Evolutionary conservation across 1,140 invertebrate genomes (phyloP).

Genomic region (Apis dorsata): DNA sequence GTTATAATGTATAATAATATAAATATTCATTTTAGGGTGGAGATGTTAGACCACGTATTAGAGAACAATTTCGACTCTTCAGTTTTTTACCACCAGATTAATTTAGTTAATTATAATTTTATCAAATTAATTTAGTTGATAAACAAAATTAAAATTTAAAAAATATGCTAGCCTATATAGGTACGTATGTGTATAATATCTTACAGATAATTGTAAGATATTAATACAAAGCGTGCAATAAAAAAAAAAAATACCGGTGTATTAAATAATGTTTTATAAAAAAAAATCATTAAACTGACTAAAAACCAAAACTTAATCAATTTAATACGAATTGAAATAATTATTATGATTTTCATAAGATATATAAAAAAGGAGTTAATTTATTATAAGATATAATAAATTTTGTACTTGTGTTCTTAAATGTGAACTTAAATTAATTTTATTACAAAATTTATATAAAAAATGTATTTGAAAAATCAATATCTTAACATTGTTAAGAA

Average conservation of each 20-base stretch:
- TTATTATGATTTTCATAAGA: not conserved
- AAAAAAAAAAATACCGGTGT: constrained; percentile 1
- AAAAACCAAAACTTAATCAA: not conserved
- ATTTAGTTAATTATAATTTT: constrained; percentile 61
- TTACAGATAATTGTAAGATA: constrained; percentile 53
- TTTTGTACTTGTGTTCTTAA: constrained; percentile 5
- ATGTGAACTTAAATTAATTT: constrained; percentile 14
- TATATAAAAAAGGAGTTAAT: not conserved
- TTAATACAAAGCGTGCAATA: constrained; percentile 36
- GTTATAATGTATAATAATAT: constrained; percentile 19
- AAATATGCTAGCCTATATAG: constrained; percentile 32
- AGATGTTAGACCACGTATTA: constrained; percentile 94
- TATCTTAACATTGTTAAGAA: constrained; percentile 28
- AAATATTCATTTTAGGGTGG: constrained; percentile 85
- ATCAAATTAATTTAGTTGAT: constrained; percentile 84
- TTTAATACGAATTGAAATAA: not conserved
- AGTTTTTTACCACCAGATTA: constrained; percentile 93
- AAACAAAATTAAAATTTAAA: constrained; percentile 44
- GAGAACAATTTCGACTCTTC: constrained; percentile 93
- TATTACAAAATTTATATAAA: not conserved
- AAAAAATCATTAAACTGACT: not conserved
- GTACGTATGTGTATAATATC: constrained; percentile 43
- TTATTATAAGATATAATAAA: not conserved
- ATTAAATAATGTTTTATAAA: constrained; percentile 21
- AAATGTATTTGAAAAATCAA: constrained; percentile 23